A percentile compares a stretch with the other conserved stretches of the same genome.
Conservation (phyloP, 1,140 invertebrate genomes). For the Doryteuthis pealeii region DNA sequence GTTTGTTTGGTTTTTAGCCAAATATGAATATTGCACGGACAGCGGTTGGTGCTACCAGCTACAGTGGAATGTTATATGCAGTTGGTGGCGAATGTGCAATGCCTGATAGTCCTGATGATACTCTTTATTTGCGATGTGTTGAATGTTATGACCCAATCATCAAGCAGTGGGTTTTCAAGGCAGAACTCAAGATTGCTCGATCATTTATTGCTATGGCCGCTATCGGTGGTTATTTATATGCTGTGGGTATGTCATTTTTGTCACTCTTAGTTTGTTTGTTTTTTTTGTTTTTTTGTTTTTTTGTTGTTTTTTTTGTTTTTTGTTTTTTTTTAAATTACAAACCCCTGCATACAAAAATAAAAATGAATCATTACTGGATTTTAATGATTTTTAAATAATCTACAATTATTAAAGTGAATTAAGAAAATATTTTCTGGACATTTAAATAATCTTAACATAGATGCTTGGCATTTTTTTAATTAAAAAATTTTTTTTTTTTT, state of each 20-base stretch:
- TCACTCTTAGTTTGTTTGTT: background rate
- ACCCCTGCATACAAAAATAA: too few species aligned
- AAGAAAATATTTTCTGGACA: too few species aligned
- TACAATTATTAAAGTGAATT: too few species aligned
- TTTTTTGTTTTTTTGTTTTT: too few species aligned
- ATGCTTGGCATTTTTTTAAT: too few species aligned
- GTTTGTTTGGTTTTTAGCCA: slow-evolving; percentile 38
- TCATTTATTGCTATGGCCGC: slow-evolving; percentile 90
- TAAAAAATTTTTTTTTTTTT: too few species aligned
- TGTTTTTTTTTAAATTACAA: background rate
- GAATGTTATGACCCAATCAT: slow-evolving; percentile 76
- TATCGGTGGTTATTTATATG: slow-evolving; percentile 81
- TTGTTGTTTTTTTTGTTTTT: too few species aligned
- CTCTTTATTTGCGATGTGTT: slow-evolving; percentile 84
- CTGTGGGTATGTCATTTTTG: slow-evolving; percentile 77
- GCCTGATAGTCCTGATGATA: slow-evolving; percentile 62
- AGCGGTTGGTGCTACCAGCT: slow-evolving; percentile 48
- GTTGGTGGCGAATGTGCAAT: slow-evolving; percentile 66
- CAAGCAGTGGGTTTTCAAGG: slow-evolving; percentile 62
- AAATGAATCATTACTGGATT: too few species aligned
- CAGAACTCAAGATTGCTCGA: slow-evolving; percentile 78
- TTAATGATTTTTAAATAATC: too few species aligned
- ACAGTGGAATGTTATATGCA: slow-evolving; percentile 52
- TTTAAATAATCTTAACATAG: too few species aligned
- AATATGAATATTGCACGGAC: slow-evolving; percentile 56